phyloP scores from a whole-genome alignment of 2,797 vertebrate species.

The Octomys mimax region DNA sequence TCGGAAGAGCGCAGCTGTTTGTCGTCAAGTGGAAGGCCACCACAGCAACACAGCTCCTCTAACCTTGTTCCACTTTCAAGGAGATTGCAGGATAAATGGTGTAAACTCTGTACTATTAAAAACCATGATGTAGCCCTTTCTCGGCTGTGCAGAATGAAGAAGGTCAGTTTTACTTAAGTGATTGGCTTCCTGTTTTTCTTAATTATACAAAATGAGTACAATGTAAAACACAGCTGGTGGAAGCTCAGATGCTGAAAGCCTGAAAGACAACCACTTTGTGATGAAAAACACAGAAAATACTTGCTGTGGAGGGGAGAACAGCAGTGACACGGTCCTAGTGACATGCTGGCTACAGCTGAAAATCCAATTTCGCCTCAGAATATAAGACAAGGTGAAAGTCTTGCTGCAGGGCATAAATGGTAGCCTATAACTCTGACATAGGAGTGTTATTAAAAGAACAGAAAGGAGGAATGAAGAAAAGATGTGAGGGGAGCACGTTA shows the following conservation, averaged over 20 bases:
- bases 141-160: slow-evolving; percentile 78
- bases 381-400: slow-evolving; percentile 56
- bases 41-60: slow-evolving; percentile 55
- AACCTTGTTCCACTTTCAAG: slow-evolving; percentile 73
- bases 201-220: slow-evolving; percentile 90
- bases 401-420: not conserved
- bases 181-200: slow-evolving; percentile 89
- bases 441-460: not conserved
- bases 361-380: slow-evolving; percentile 2
- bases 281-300: slow-evolving; percentile 73
- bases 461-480: not conserved
- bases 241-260: slow-evolving; percentile 88
- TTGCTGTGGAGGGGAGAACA: slow-evolving; percentile 39
- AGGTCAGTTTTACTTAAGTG: slow-evolving; percentile 85
- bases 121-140: slow-evolving; percentile 75
- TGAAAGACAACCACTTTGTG: slow-evolving; percentile 64
- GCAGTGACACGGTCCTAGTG: slow-evolving; percentile 38
- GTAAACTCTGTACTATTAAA: slow-evolving; percentile 76
- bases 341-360: slow-evolving; percentile 37
- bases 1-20: slow-evolving; percentile 74
- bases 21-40: slow-evolving; percentile 59
- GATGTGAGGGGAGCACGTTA: not conserved
- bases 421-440: not conserved
- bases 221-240: slow-evolving; percentile 86
- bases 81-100: slow-evolving; percentile 70